Base-by-base conservation (phyloP, 2,113 vertebrate genomes). In the Odontesthes bonariensis region DNA sequence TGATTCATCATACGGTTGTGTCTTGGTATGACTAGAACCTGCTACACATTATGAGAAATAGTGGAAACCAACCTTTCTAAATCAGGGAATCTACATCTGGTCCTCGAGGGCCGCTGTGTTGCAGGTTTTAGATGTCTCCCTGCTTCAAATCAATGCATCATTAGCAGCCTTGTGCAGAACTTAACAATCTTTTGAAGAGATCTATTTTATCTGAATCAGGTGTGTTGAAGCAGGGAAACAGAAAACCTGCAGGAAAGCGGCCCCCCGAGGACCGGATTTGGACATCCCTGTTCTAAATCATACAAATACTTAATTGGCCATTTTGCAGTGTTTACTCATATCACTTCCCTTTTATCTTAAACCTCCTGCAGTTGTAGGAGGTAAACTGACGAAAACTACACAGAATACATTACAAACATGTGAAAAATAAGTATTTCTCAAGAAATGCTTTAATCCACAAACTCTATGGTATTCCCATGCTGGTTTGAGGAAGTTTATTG, bases 11-110 rank as follows among this genome's bases (percentile, higher is more conserved):
- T 10, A 62, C 42, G 19, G 22, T 94, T 85, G 90, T 61, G 92
- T 95, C 94, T 94, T 92, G 92, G 89, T 92, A 94, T 90, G 93
- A 85, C 89, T 89, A 94, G 92, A 85, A 81, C 68, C 67, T 78
- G 63, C 65, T 88, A 76, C 57, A 75, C 33, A 35, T 46, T 71
- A 78, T 31, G 49, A 85, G 57, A 55, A 93, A 92, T 38, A 92
- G 93, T 92, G 62, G 23, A 17, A 55, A 42, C 35, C 19, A 27
- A 46, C 31, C 35, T 58, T 78, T 33, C 54, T 79, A 11, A 93
- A 27, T 27, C 27, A 27, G 27, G 27, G 27, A 3, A 3, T 27
- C 27, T 3, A 27, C 27, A 27, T 27, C 27, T 3, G 1, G 27
- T 27, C 27, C 27, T 27, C 27, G 3, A 27, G 27, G 27, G 27